Evolutionary conservation across 2,113 vertebrate genomes (phyloP).

Genomic region (Sialia sialis): DNA sequence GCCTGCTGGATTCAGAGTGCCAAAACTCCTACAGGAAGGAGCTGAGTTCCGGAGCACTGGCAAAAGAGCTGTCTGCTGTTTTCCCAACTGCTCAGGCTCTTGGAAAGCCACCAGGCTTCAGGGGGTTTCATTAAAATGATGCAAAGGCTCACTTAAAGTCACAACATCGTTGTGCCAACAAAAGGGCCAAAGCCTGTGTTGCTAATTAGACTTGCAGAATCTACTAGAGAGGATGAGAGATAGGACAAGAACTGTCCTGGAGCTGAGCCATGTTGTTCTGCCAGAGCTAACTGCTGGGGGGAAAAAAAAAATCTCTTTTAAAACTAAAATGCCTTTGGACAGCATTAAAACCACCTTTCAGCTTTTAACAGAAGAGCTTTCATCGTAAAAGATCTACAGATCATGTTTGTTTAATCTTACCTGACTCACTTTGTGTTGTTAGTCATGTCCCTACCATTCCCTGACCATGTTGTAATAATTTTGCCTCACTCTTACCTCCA

Average conservation of each 20-base stretch:
- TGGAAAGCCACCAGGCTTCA: not conserved
- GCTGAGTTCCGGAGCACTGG: not conserved
- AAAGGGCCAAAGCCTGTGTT: not conserved
- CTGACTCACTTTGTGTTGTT: not conserved
- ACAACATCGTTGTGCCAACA: not conserved
- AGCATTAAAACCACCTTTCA: not conserved
- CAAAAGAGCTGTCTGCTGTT: not conserved
- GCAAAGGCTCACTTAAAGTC: not conserved
- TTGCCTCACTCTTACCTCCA: not conserved
- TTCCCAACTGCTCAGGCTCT: conserved; percentile 33
- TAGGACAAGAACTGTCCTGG: not conserved
- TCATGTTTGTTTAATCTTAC: not conserved
- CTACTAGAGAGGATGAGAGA: conserved; percentile 2
- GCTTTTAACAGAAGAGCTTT: not conserved
- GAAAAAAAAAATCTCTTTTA: not conserved
- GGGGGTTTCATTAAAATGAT: not conserved
- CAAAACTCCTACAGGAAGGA: not conserved
- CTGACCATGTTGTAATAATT: not conserved
- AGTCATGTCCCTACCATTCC: not conserved
- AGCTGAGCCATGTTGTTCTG: conserved; percentile 13
- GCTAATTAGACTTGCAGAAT: conserved; percentile 36
- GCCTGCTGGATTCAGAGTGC: not conserved
- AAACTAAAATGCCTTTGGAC: not conserved
- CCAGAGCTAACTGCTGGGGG: not conserved
- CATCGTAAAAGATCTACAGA: not conserved